Percentiles rank a stretch among this genome's conserved stretches.
phyloP scores from a whole-genome alignment of 2,888 invertebrate genomes.

The Ophion costatus region DNA sequence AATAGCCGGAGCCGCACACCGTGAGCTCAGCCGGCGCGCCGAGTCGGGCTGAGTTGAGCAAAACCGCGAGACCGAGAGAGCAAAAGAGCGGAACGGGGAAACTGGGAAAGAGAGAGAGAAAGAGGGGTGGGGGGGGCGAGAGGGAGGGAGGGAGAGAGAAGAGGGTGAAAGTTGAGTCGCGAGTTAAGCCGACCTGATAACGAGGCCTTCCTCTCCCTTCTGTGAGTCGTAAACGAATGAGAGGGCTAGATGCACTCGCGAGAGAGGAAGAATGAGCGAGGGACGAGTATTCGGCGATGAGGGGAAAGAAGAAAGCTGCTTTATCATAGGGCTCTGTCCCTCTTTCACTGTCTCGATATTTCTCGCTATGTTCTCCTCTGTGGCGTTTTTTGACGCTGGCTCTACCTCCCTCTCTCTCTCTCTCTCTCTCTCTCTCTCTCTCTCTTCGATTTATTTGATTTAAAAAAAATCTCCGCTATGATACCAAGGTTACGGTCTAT shows the following conservation, averaged over 20 bases:
- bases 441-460: too few relatives aligned
- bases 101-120: conserved; percentile 30
- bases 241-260: conserved; percentile 28
- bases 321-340: conserved; percentile 16
- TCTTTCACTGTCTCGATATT: background rate
- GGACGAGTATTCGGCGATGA: conserved; percentile 27
- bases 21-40: conserved; percentile 76
- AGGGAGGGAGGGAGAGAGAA: too few relatives aligned
- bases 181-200: conserved; percentile 64
- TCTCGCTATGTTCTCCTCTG: too few relatives aligned
- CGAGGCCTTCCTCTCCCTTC: conserved; percentile 51
- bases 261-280: conserved; percentile 28
- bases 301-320: conserved; percentile 39
- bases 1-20: conserved; percentile 80
- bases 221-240: conserved; percentile 60
- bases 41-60: conserved; percentile 76
- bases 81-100: conserved; percentile 43
- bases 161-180: conserved; percentile 50
- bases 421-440: too few relatives aligned
- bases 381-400: background rate
- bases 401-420: conserved; percentile 5
- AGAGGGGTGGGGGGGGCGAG: background rate
- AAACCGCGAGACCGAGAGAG: conserved; percentile 44
- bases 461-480: too few relatives aligned
- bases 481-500: too few relatives aligned